Conservation (phyloP, 1,140 invertebrate species). For the Hyles vespertilio region DNA sequence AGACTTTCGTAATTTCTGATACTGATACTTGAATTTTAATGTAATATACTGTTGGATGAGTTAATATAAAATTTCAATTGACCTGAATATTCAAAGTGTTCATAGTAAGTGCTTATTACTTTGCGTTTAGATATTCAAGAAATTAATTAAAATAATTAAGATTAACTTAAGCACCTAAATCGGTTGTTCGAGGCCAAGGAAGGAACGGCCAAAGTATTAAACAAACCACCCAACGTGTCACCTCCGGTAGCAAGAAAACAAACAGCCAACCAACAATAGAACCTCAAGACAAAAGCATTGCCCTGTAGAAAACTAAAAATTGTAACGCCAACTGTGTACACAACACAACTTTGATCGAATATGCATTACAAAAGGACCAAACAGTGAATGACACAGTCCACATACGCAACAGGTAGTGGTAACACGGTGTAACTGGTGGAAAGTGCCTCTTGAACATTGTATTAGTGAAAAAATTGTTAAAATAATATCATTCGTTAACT, state of each 20-base stretch:
- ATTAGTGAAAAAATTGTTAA: neutral
- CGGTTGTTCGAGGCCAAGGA: too few relatives aligned
- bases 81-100: too few relatives aligned
- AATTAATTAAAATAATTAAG: too few relatives aligned
- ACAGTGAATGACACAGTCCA: slow-evolving; percentile 63
- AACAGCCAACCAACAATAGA: slow-evolving; percentile 31
- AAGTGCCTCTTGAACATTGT: neutral
- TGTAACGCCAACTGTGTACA: slow-evolving; percentile 63
- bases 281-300: slow-evolving; percentile 30
- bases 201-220: too few relatives aligned
- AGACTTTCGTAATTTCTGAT: too few relatives aligned
- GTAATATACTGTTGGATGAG: too few relatives aligned
- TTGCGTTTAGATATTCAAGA: too few relatives aligned
- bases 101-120: too few relatives aligned
- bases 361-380: slow-evolving; percentile 67
- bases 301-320: slow-evolving; percentile 47
- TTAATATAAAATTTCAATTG: too few relatives aligned
- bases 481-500: neutral
- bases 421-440: slow-evolving; percentile 17
- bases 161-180: too few relatives aligned
- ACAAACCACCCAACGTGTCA: neutral
- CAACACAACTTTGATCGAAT: slow-evolving; percentile 61
- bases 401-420: slow-evolving; percentile 38
- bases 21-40: too few relatives aligned
- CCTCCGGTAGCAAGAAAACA: slow-evolving; percentile 19